A percentile compares a stretch with the other conserved stretches of the same genome.
These are phyloP conservation scores for Sebastes aleutianus DNA, from an alignment of 2,797 vertebrate species.

Conservation along the genomic window DNA sequence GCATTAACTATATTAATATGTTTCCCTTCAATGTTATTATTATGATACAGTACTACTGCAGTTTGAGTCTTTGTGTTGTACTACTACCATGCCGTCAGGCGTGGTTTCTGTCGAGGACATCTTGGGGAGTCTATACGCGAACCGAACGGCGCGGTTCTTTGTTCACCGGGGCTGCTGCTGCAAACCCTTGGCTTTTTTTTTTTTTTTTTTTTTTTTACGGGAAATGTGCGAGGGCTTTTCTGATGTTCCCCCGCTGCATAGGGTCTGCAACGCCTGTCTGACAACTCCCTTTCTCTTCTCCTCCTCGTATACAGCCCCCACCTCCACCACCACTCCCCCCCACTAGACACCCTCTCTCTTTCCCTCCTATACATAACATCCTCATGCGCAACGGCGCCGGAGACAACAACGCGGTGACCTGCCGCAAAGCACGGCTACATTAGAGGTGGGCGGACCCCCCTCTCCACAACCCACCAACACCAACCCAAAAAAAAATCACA, in stretches of 20 bases:
- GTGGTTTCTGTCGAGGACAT: conserved; percentile 77
- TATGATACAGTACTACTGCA: conserved; percentile 17
- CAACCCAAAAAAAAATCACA: background rate
- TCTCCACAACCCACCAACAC: no score
- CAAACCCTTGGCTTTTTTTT: conserved; percentile 39
- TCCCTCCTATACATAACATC: conserved; percentile 73
- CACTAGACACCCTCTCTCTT: conserved; percentile 48
- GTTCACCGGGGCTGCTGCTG: conserved; percentile 69
- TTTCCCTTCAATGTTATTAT: background rate
- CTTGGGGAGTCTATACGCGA: conserved; percentile 67
- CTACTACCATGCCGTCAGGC: conserved; percentile 72
- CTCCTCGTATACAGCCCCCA: conserved; percentile 36
- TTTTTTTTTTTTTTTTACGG: conserved; percentile 15
- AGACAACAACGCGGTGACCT: conserved; percentile 81
- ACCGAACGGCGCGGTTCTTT: conserved; percentile 76
- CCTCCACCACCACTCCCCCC: background rate
- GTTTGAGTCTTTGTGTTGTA: conserved; percentile 57
- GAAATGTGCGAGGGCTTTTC: conserved; percentile 65
- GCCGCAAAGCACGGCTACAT: conserved; percentile 75
- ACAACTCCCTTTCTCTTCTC: conserved; percentile 75
- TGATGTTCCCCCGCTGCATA: conserved; percentile 70
- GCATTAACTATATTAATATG: background rate
- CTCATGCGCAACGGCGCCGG: conserved; percentile 77
- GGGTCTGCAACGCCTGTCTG: conserved; percentile 79
- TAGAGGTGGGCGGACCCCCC: conserved; percentile 76